Percentiles rank a stretch among this genome's conserved stretches.
Conservation (phyloP, 2,888 invertebrate genomes). For the Apoda limacodes region DNA sequence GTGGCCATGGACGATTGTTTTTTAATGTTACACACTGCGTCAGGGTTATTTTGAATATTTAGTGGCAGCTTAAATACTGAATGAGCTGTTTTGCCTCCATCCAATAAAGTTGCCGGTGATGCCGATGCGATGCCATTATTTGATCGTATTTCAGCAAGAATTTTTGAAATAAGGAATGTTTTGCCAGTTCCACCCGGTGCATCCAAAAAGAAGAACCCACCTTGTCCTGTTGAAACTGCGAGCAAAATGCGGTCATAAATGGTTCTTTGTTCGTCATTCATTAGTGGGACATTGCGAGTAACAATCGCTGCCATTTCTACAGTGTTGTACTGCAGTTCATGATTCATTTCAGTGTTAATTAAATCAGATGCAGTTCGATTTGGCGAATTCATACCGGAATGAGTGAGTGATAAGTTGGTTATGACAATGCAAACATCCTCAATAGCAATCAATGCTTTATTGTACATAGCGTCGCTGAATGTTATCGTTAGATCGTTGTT, state of each 20-base stretch:
- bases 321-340: constrained; percentile 24
- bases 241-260: constrained; percentile 16
- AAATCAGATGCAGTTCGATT: constrained; percentile 18
- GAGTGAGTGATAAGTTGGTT: constrained; percentile 19
- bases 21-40: constrained; percentile 24
- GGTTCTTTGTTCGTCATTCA: constrained; percentile 17
- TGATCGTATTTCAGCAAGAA: constrained; percentile 12
- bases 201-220: constrained; percentile 16
- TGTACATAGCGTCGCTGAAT: background rate
- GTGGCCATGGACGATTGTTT: constrained; percentile 25
- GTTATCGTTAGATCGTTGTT: background rate
- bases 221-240: constrained; percentile 16
- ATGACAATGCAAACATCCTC: constrained; percentile 24
- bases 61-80: constrained; percentile 18
- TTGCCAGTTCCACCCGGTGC: constrained; percentile 13
- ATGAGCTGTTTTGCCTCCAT: constrained; percentile 18
- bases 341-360: constrained; percentile 16
- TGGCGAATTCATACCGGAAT: constrained; percentile 16
- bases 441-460: constrained; percentile 20
- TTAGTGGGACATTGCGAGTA: constrained; percentile 14
- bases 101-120: constrained; percentile 18
- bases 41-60: constrained; percentile 21
- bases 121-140: constrained; percentile 14
- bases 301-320: constrained; percentile 15
- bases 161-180: constrained; percentile 11